Conservation (phyloP, 2,888 invertebrate species). For the Minunthozetes semirufus region DNA sequence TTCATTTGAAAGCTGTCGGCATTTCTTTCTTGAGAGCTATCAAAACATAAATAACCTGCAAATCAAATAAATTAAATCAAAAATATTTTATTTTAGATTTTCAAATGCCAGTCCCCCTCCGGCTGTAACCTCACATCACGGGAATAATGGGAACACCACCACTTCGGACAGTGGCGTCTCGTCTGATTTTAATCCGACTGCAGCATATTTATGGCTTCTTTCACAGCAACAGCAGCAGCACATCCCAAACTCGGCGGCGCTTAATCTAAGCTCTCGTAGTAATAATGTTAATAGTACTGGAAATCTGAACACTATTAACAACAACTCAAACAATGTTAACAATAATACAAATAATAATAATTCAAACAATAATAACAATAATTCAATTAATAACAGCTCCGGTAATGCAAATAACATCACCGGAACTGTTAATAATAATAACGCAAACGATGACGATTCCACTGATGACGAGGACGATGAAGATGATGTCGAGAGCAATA, state of each 20-base stretch:
- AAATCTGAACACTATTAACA: background rate
- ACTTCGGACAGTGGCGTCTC: slow-evolving; percentile 20
- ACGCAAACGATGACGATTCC: slow-evolving; percentile 37
- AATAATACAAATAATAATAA: slow-evolving; percentile 18
- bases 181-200: slow-evolving; percentile 37
- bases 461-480: slow-evolving; percentile 42
- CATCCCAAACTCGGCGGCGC: slow-evolving; percentile 35
- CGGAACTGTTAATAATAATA: slow-evolving; percentile 8
- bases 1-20: background rate
- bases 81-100: slow-evolving; percentile 23
- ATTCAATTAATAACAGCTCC: background rate
- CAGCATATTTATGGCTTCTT: slow-evolving; percentile 38
- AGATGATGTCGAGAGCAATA: slow-evolving; percentile 39
- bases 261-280: slow-evolving; percentile 33
- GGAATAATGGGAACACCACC: background rate
- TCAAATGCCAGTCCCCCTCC: slow-evolving; percentile 35
- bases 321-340: background rate
- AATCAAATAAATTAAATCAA: slow-evolving; percentile 9
- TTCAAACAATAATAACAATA: background rate
- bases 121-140: slow-evolving; percentile 17
- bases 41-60: slow-evolving; percentile 4
- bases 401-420: background rate
- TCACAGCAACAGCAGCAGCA: slow-evolving; percentile 36
- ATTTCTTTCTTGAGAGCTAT: background rate
- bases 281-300: slow-evolving; percentile 8